Evolutionary conservation across 2,113 vertebrate genomes (phyloP).

Genomic region (Triplophysa siluroides): DNA sequence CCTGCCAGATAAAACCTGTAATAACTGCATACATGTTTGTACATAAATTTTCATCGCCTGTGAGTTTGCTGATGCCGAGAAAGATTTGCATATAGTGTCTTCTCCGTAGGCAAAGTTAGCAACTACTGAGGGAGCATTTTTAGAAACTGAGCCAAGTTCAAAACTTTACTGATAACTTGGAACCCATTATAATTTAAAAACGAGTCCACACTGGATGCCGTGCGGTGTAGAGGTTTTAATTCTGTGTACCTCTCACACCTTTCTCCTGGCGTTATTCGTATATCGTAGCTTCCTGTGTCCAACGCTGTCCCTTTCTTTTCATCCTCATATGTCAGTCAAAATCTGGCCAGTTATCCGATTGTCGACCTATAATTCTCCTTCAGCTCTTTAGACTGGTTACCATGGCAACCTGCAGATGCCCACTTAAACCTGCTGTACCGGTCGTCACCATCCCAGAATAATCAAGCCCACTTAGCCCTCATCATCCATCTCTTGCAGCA

Average conservation of each 20-base stretch:
- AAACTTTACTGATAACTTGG: too few species aligned
- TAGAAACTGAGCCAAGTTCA: not conserved
- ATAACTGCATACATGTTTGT: not conserved
- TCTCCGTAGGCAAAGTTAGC: not conserved
- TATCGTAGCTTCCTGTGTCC: not conserved
- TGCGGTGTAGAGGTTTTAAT: too few species aligned
- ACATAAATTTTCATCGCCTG: not conserved
- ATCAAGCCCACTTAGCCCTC: conserved; percentile 43
- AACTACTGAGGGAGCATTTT: not conserved
- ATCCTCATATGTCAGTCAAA: conserved; percentile 6
- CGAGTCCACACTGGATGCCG: too few species aligned
- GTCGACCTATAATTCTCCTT: conserved; percentile 40
- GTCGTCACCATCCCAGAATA: conserved; percentile 41
- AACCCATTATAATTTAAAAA: too few species aligned
- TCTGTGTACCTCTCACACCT: too few species aligned
- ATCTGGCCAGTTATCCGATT: conserved; percentile 32
- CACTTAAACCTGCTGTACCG: conserved; percentile 52
- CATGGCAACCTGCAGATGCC: conserved; percentile 50
- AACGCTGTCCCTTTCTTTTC: not conserved
- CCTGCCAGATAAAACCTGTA: not conserved
- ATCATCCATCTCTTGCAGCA: conserved; percentile 29
- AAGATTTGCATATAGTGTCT: not conserved
- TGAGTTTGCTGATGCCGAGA: not conserved
- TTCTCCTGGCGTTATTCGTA: too few species aligned
- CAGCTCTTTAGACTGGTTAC: conserved; percentile 26